Conservation (phyloP, 2,113 vertebrate species). For the Sporophila hypoxantha region DNA sequence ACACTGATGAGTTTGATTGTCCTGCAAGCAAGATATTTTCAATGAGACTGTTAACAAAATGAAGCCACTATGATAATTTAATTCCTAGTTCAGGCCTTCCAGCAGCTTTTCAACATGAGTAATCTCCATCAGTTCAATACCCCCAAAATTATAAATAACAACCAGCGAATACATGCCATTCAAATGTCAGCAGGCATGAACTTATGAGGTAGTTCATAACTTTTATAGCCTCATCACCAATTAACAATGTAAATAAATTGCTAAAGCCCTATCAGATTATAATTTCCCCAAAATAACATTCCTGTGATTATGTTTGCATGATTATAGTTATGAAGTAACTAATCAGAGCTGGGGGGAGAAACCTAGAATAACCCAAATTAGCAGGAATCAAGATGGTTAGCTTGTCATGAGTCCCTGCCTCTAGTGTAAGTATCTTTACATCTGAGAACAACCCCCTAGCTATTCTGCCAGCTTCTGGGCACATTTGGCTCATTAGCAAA, state of each 20-base stretch:
- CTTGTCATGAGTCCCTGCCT: neutral
- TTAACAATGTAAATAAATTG: constrained; percentile 27
- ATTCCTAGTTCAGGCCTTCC: constrained; percentile 56
- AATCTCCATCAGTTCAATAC: constrained; percentile 50
- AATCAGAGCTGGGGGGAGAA: neutral
- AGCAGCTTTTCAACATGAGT: constrained; percentile 52
- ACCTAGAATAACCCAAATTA: neutral
- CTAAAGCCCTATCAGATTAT: neutral
- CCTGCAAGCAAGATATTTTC: constrained; percentile 55
- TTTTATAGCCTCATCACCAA: constrained; percentile 6
- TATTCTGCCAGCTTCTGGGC: neutral
- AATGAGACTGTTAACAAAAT: constrained; percentile 54
- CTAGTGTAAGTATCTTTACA: neutral
- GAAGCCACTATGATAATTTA: constrained; percentile 55
- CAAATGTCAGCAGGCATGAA: constrained; percentile 24
- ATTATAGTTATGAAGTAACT: constrained; percentile 7
- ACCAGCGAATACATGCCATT: constrained; percentile 15
- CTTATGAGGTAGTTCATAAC: neutral
- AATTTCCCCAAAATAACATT: neutral
- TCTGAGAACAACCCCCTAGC: neutral
- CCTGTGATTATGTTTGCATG: neutral
- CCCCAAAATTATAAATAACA: constrained; percentile 35
- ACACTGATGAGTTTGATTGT: constrained; percentile 63
- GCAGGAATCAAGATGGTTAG: neutral
- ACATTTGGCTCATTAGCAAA: neutral